Evolutionary conservation across 23 tunicate genomes (phyloP).

Genomic region (Trididemnum miniatum): DNA sequence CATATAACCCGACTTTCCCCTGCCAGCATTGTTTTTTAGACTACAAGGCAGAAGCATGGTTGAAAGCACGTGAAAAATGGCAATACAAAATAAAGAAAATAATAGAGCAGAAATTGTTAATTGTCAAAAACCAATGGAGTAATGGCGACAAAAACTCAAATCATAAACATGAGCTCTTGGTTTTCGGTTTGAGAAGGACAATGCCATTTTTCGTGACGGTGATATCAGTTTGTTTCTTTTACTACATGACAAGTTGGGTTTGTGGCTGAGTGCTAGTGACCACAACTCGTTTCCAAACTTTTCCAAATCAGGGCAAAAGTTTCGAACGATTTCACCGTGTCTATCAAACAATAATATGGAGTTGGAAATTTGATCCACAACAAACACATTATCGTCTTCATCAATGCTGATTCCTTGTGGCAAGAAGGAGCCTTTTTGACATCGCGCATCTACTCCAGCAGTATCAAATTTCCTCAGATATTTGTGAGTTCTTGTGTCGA

Average conservation of each 20-base stretch:
- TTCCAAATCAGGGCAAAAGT: constrained; percentile 16
- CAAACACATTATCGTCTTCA: constrained; percentile 79
- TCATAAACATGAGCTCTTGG: constrained; percentile 64
- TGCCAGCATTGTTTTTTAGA: no score
- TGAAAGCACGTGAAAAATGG: no score
- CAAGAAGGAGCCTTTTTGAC: constrained; percentile 46
- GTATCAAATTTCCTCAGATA: constrained; percentile 52
- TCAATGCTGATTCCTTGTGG: constrained; percentile 84
- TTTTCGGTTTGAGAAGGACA: constrained; percentile 54
- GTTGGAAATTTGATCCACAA: constrained; percentile 50
- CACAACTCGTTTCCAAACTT: constrained; percentile 20
- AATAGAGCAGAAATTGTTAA: no score
- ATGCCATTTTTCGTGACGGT: constrained; percentile 58
- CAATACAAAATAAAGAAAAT: no score
- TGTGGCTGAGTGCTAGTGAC: constrained; percentile 50
- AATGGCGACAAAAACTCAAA: constrained; percentile 77
- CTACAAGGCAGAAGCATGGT: no score
- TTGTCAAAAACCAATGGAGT: constrained; percentile 41
- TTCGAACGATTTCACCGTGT: constrained; percentile 53
- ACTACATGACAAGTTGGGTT: neutral
- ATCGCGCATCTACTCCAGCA: constrained; percentile 58
- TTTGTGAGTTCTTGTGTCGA: constrained; percentile 43
- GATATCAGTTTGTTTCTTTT: constrained; percentile 31
- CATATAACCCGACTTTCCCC: no score
- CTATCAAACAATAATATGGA: constrained; percentile 52